Evolutionary conservation across 2,113 vertebrate genomes (phyloP).

Genomic region (Struthidea cinerea): DNA sequence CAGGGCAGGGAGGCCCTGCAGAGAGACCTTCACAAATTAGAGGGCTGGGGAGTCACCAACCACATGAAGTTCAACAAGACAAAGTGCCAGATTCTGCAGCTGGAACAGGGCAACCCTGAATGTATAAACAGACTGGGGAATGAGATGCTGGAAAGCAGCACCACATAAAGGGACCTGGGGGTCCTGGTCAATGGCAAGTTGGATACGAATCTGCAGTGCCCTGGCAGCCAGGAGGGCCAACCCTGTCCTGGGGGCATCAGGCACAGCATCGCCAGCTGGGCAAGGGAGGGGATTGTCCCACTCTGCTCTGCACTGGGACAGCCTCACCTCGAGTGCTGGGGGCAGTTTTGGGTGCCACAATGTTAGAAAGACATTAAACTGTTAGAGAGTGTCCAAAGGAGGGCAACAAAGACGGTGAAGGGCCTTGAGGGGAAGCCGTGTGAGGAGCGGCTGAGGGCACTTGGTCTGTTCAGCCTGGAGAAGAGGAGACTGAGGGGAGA

Average conservation of each 20-base stretch:
- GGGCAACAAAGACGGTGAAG: background rate
- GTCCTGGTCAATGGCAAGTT: fast-evolving
- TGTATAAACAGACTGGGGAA: fast-evolving
- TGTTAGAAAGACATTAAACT: background rate
- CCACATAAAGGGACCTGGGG: fast-evolving
- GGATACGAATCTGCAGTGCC: background rate
- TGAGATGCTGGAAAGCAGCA: background rate
- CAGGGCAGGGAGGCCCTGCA: background rate
- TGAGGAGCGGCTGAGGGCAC: background rate
- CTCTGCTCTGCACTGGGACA: background rate
- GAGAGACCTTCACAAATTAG: background rate
- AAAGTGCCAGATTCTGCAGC: background rate
- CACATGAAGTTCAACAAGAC: fast-evolving
- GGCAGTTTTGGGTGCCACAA: background rate
- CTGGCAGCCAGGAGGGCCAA: background rate
- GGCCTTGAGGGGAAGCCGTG: background rate
- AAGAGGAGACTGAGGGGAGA: background rate
- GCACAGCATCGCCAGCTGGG: background rate
- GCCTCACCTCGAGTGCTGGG: background rate
- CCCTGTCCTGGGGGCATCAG: background rate
- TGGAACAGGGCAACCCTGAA: fast-evolving
- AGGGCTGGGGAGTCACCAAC: background rate
- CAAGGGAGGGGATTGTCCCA: background rate
- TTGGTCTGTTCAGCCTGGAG: background rate
- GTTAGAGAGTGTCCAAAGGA: background rate